A percentile compares a stretch with the other conserved stretches of the same genome.
Conservation (phyloP, 2,113 vertebrate genomes). For the Toxotes jaculatrix region DNA sequence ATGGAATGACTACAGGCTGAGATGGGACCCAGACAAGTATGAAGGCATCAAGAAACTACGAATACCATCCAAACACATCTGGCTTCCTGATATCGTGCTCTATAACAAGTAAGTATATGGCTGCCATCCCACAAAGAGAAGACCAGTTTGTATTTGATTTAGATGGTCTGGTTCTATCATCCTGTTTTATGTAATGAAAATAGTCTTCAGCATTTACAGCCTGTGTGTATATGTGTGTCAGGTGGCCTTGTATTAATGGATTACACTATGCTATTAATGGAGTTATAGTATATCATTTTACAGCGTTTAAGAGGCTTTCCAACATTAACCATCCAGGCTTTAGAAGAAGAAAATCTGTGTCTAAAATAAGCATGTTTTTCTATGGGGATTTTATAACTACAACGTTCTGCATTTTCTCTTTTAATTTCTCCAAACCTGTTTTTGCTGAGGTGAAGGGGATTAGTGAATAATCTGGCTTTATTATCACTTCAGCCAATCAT, state of each 20-base stretch:
- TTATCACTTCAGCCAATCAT: constrained; percentile 17
- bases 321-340: constrained; percentile 15
- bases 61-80: constrained; percentile 85
- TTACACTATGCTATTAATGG: constrained; percentile 4
- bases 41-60: constrained; percentile 86
- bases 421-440: neutral
- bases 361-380: constrained; percentile 54
- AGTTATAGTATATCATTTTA: neutral
- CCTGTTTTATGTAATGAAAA: neutral
- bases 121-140: neutral
- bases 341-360: constrained; percentile 40
- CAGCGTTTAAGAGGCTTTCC: constrained; percentile 40
- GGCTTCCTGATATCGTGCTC: constrained; percentile 88
- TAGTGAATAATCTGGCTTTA: constrained; percentile 34
- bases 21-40: constrained; percentile 86
- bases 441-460: constrained; percentile 45
- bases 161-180: neutral
- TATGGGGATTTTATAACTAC: constrained; percentile 54
- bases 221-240: neutral
- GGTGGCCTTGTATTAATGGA: neutral
- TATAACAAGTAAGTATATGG: constrained; percentile 84
- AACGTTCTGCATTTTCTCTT: constrained; percentile 6
- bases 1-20: constrained; percentile 87
- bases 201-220: too few relatives aligned
- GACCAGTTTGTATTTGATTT: neutral